These are phyloP conservation scores for Rhingia rostrata DNA, from an alignment of 2,888 invertebrate species.

Conservation along the genomic window DNA sequence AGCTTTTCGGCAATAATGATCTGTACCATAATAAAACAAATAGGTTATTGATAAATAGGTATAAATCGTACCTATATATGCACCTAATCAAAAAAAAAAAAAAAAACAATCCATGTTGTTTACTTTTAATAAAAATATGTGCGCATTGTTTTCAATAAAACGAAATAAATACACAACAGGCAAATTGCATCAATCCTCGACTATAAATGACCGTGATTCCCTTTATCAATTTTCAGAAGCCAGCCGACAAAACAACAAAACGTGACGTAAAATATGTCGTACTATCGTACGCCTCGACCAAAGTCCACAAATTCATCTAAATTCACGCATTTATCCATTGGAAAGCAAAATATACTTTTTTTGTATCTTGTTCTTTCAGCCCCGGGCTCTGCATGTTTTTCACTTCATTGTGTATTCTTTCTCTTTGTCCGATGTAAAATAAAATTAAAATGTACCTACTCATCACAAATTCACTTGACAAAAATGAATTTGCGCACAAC, in stretches of 20 bases:
- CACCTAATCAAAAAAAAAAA: too few species aligned
- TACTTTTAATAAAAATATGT: too few species aligned
- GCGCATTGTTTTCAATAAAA: too few species aligned
- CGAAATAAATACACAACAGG: background rate
- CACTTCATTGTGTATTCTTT: background rate
- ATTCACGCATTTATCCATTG: constrained; percentile 9
- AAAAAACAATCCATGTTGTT: too few species aligned
- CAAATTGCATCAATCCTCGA: background rate
- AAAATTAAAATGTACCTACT: background rate
- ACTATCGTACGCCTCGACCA: constrained; percentile 19
- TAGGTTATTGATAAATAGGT: too few species aligned
- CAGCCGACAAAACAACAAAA: background rate
- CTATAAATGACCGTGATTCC: background rate
- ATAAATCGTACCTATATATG: too few species aligned
- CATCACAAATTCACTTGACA: too few species aligned
- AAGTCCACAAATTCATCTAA: constrained; percentile 26
- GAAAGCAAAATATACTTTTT: constrained; percentile 22
- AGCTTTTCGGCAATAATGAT: too few species aligned
- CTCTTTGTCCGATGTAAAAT: constrained; percentile 6
- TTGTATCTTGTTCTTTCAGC: background rate
- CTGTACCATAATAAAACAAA: too few species aligned
- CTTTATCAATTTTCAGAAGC: background rate
- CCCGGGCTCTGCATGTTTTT: background rate
- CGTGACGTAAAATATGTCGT: constrained; percentile 27
- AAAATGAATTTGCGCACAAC: background rate